A percentile compares a stretch with the other conserved stretches of the same genome.
Conservation (phyloP, 2,888 invertebrate genomes). For the Acanthoscelides obtectus region DNA sequence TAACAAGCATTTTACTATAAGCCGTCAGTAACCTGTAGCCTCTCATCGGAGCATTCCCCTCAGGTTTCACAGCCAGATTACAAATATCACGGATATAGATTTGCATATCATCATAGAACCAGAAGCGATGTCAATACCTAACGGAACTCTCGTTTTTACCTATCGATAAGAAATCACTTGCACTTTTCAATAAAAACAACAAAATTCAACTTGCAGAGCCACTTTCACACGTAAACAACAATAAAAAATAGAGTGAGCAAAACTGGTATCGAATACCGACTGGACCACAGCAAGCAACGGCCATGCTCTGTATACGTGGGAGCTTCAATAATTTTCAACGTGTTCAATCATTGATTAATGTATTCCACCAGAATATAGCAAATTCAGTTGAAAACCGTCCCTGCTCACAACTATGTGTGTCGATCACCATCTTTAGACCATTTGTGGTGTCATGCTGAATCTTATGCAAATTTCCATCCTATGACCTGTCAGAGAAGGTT, state of each 20-base stretch:
- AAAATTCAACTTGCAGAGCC: slow-evolving; percentile 10
- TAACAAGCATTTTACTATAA: too few species aligned
- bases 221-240: slow-evolving; percentile 14
- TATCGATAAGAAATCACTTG: slow-evolving; percentile 5
- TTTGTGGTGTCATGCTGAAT: too few species aligned
- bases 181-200: slow-evolving; percentile 10
- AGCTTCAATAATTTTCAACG: not conserved
- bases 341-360: too few species aligned
- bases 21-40: too few species aligned
- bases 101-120: not conserved
- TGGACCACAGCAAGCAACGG: not conserved
- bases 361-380: too few species aligned
- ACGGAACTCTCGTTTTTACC: not conserved
- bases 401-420: too few species aligned
- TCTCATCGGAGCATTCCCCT: too few species aligned
- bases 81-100: not conserved
- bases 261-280: slow-evolving; percentile 8
- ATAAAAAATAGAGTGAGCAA: slow-evolving; percentile 11
- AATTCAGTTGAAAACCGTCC: too few species aligned
- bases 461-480: too few species aligned
- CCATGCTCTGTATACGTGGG: not conserved
- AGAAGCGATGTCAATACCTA: not conserved
- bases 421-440: too few species aligned
- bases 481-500: too few species aligned
- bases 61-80: too few species aligned